Conservation (phyloP, 2,113 vertebrate species). For the Megaceryle torquata region DNA sequence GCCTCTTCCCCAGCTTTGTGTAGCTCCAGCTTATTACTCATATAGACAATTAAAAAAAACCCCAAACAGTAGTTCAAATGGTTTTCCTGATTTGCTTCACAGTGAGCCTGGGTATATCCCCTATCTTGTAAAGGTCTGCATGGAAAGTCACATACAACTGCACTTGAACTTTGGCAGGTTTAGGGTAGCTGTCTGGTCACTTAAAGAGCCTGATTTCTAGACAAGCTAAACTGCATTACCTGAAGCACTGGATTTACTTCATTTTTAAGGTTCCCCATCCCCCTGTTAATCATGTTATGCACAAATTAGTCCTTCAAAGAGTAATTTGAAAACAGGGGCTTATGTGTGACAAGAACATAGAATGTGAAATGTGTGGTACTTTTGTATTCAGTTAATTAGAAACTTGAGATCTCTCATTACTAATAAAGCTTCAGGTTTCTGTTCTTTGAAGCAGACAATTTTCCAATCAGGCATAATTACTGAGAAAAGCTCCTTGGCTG, state of each 20-base stretch:
- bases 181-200: background rate
- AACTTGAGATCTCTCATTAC: background rate
- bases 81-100: background rate
- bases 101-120: background rate
- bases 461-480: background rate
- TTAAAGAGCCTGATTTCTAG: background rate
- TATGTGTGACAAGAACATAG: background rate
- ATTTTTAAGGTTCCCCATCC: background rate
- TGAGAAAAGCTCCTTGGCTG: background rate
- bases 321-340: background rate
- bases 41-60: background rate
- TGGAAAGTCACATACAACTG: background rate
- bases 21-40: background rate
- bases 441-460: constrained; percentile 39
- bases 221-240: background rate
- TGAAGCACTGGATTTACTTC: background rate
- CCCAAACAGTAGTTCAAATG: background rate
- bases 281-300: background rate
- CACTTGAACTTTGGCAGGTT: background rate
- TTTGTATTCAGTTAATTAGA: background rate
- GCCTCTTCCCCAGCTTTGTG: background rate
- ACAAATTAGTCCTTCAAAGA: constrained; percentile 4
- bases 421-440: constrained; percentile 42
- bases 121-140: background rate
- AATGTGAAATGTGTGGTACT: background rate